phyloP scores from a whole-genome alignment of 2,888 invertebrate genomes.

The Aphodius granarius region DNA sequence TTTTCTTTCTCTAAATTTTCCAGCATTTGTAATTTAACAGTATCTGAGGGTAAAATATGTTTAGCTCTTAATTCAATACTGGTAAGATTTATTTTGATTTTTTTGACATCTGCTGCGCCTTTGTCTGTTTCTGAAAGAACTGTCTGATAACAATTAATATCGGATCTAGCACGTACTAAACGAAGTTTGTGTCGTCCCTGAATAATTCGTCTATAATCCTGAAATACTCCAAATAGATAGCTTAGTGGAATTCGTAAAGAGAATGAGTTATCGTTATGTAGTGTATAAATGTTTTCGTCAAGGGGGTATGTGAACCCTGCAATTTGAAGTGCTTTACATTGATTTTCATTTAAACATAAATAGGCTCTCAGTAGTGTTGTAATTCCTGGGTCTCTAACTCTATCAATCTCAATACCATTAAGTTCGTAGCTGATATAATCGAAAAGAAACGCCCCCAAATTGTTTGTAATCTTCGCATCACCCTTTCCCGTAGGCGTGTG shows the following conservation, averaged over 20 bases:
- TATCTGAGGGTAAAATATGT: background rate
- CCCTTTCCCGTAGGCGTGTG: background rate
- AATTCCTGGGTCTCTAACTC: constrained; percentile 42
- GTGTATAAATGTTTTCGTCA: constrained; percentile 10
- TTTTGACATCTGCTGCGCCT: background rate
- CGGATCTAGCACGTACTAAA: constrained; percentile 38
- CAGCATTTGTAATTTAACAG: constrained; percentile 6
- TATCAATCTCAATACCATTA: constrained; percentile 45
- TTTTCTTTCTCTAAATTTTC: constrained; percentile 17
- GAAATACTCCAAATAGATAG: constrained; percentile 42
- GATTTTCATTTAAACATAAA: constrained; percentile 38
- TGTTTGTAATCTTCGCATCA: constrained; percentile 31
- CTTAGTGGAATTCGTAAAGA: constrained; percentile 40
- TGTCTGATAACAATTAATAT: constrained; percentile 36
- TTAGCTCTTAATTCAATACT: background rate
- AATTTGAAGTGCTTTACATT: constrained; percentile 37
- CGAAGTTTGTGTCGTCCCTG: constrained; percentile 47
- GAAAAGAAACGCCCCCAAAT: constrained; percentile 42
- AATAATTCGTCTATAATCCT: constrained; percentile 46
- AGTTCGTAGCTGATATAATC: constrained; percentile 46
- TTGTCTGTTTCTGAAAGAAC: background rate
- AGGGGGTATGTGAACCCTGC: constrained; percentile 32
- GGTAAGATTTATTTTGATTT: background rate
- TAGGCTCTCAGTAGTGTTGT: constrained; percentile 44
- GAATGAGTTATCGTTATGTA: constrained; percentile 17